A percentile compares a stretch with the other conserved stretches of the same genome.
Evolutionary conservation across 2,888 invertebrate species (phyloP).

Genomic region (Omphaloscelis lunosa): DNA sequence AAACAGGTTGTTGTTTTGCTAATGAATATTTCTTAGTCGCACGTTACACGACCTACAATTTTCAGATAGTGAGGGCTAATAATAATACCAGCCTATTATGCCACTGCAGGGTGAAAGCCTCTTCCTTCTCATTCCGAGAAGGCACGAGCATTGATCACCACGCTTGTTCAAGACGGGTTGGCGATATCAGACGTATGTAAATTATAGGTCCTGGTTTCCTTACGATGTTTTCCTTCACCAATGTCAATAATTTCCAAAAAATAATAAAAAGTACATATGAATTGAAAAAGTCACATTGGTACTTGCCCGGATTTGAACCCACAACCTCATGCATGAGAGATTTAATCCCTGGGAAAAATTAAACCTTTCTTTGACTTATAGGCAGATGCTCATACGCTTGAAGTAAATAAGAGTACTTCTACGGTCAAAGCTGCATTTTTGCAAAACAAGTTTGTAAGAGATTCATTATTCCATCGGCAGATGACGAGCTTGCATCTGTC

Average conservation of each 20-base stretch:
- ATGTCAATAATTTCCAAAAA: neutral
- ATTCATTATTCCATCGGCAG: constrained; percentile 14
- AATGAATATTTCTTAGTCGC: neutral
- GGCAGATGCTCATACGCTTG: neutral
- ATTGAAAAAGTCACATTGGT: neutral
- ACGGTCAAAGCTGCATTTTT: constrained; percentile 8
- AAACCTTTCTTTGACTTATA: too few species aligned
- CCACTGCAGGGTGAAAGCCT: neutral
- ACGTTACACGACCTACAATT: neutral
- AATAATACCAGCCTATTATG: neutral
- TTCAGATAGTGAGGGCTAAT: neutral
- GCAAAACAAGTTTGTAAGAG: constrained; percentile 24
- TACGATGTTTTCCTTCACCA: neutral
- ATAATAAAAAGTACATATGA: neutral
- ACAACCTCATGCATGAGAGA: neutral
- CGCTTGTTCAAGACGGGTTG: neutral
- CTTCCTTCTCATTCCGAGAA: neutral
- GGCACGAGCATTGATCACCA: neutral
- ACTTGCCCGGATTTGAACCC: neutral
- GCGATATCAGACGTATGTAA: neutral
- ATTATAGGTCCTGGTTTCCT: neutral
- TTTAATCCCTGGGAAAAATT: too few species aligned
- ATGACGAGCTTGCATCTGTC: constrained; percentile 4
- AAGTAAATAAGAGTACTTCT: constrained; percentile 1
- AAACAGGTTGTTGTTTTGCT: constrained; percentile 51